phyloP scores from a whole-genome alignment of 1,140 invertebrate genomes.

The Micrasema longulum region DNA sequence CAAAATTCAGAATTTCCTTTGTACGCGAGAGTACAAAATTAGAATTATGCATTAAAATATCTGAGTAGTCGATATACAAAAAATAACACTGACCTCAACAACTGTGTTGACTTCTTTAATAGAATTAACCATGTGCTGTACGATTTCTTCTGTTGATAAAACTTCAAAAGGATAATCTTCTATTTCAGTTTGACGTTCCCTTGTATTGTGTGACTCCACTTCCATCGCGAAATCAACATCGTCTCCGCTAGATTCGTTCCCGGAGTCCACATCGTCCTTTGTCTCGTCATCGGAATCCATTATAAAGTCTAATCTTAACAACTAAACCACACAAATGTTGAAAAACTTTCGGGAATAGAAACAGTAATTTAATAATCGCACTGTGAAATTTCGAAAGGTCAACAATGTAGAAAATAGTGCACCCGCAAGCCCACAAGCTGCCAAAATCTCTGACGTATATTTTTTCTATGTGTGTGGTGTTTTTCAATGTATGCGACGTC shows the following conservation, averaged over 20 bases:
- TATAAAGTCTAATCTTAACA: constrained; percentile 58
- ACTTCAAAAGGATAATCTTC: constrained; percentile 96
- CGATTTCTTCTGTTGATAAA: constrained; percentile 94
- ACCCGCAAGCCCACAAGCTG: constrained; percentile 63
- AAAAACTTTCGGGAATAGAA: constrained; percentile 59
- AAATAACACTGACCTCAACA: constrained; percentile 76
- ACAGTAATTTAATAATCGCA: constrained; percentile 59
- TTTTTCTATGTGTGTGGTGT: constrained; percentile 30
- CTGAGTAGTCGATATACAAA: constrained; percentile 2
- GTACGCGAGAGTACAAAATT: constrained; percentile 25
- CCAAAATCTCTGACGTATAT: constrained; percentile 68
- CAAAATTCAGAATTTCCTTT: constrained; percentile 25
- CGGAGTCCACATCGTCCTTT: constrained; percentile 88
- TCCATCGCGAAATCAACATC: constrained; percentile 93
- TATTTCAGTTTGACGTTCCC: constrained; percentile 81
- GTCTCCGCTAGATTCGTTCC: constrained; percentile 91
- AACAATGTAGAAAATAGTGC: constrained; percentile 70
- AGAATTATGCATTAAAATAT: constrained; percentile 19
- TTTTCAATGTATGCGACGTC: constrained; percentile 40
- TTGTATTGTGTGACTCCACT: constrained; percentile 81
- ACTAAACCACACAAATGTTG: constrained; percentile 59
- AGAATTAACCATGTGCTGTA: constrained; percentile 96
- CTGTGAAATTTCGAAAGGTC: constrained; percentile 70
- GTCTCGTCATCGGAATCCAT: constrained; percentile 95
- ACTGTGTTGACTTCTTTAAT: constrained; percentile 95